Evolutionary conservation across 2,797 vertebrate species (phyloP), one percentile per base, ranked within the genome.

Genomic region (Margarornis squamiger): DNA sequence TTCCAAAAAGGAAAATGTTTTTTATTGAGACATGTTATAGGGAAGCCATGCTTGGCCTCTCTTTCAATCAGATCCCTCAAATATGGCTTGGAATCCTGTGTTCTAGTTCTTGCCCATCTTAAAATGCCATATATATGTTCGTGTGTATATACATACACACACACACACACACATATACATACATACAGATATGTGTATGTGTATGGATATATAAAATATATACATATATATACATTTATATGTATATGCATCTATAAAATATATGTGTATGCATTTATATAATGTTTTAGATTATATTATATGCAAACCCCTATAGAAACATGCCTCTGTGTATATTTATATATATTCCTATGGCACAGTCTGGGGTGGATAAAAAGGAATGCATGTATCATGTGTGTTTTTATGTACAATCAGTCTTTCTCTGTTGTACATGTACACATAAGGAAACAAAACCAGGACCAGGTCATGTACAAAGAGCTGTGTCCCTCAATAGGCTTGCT

Each of bases 271-370:
- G 7, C 10, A 45, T 34, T 62, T 76, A 23, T 66, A 36, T n/a
- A 41, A 65, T 52, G 8, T 39, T 49, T 5, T 16, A 27, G 41
- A 54, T 34, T 63, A 22, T 46, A 38, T 29, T 74, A 51, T 34
- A 9, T 29, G 45, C 9, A 55, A 65, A 81, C 16, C 2, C 19
- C 45, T 41, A 26, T 14, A 58, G 18, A 29, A 81, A 86, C 7
- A 12, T 51, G 10, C 0, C 17, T 7, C 16, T 17, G 5, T 62
- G 3, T 57, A 11, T 62, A 75, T 43, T 30, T 6, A 15, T 4
- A 15, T 8, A 7, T 52, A 27, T 46, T 67, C 29, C 13, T 70
- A 7, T 51, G 18, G 10, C 24, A 23, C 43, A 43, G n/a, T 23
- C 63, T 41, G 27, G 21, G 15, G 22, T 68, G 19, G 15, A 43